A percentile compares a stretch with the other conserved stretches of the same genome.
Conservation (phyloP, 2,888 invertebrate species). For the Scaptomyza tumidula region DNA sequence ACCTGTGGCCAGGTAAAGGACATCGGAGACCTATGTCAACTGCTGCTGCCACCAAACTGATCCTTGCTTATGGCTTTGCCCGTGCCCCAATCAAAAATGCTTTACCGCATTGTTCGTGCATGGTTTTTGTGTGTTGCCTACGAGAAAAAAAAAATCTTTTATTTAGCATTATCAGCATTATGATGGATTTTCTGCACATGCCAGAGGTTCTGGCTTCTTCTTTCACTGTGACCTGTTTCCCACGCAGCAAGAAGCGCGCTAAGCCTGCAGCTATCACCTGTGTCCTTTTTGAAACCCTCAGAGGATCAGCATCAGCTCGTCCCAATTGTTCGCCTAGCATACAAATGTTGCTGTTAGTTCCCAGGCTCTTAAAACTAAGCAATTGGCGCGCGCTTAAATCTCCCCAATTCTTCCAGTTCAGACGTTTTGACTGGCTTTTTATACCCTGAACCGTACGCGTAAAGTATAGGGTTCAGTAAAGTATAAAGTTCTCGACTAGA, state of each 20-base stretch:
- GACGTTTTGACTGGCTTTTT: no score
- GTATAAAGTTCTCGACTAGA: no score
- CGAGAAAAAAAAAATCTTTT: background rate
- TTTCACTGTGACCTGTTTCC: slow-evolving; percentile 32
- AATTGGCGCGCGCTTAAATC: slow-evolving; percentile 53
- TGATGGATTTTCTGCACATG: slow-evolving; percentile 57
- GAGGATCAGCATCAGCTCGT: slow-evolving; percentile 11
- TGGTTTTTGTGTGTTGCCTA: slow-evolving; percentile 10
- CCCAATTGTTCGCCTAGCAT: slow-evolving; percentile 31
- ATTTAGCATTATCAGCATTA: slow-evolving; percentile 37
- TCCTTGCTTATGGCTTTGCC: slow-evolving; percentile 17
- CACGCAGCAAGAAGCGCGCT: slow-evolving; percentile 57
- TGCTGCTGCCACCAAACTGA: slow-evolving; percentile 7
- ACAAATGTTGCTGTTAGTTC: slow-evolving; percentile 11
- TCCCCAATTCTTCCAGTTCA: background rate
- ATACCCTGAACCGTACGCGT: no score
- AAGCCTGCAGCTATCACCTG: slow-evolving; percentile 63
- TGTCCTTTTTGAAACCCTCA: slow-evolving; percentile 24
- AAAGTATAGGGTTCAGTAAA: no score
- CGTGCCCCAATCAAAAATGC: slow-evolving; percentile 8
- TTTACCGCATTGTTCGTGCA: slow-evolving; percentile 33
- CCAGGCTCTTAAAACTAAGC: slow-evolving; percentile 30
- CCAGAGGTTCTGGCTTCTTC: slow-evolving; percentile 6
- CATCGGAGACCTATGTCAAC: slow-evolving; percentile 19
- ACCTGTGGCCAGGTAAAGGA: slow-evolving; percentile 45